Evolutionary conservation across 2,888 invertebrate genomes (phyloP), one percentile per base, ranked within the genome.

Genomic region (Pollenia angustigena): DNA sequence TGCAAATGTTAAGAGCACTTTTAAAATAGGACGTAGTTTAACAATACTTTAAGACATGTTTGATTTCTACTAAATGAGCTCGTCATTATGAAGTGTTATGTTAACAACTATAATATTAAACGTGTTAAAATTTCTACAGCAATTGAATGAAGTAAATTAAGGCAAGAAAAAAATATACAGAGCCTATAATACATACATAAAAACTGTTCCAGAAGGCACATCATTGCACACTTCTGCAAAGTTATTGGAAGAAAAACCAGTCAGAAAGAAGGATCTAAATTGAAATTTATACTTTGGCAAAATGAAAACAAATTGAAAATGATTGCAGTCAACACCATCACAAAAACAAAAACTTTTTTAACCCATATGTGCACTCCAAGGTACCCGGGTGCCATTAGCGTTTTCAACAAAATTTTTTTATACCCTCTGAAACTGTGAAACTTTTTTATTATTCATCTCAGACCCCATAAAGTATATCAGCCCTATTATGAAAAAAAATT

Each of bases 281-380:
- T 78, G 66, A 81, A 81, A 72, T 78, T 66, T 40, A 72, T 69
- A 48, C 56, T 68, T 62, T 74, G 32, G 40, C 42, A 62, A 84
- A 87, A 84, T 58, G 60, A 72, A 78, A 84, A 87, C 84, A 87
- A 87, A 84, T 87, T 84, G 80, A 60, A 81, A 80, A 81, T 87
- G 66, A 87, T 87, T 84, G 72, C 80, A 11, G 40, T 18, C 75
- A 64, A 86, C 82, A 85, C 76, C 40, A 62, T 4, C 16, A 58
- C 50, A 42, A 7, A 50, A 14, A 16, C 10, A 64, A 16, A 18
- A 40, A 8, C 32, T 32, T 6, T 42, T 56, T 18, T 46, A 32
- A 32, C 32, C 32, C 32, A 6, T 32, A 32, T 32, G 32, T 32
- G 32, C 32, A 6, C 32, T 6, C 32, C 32, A 32, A 6, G 32